Evolutionary conservation across 2,797 vertebrate species (phyloP).

Genomic region (Sardinella longiceps): DNA sequence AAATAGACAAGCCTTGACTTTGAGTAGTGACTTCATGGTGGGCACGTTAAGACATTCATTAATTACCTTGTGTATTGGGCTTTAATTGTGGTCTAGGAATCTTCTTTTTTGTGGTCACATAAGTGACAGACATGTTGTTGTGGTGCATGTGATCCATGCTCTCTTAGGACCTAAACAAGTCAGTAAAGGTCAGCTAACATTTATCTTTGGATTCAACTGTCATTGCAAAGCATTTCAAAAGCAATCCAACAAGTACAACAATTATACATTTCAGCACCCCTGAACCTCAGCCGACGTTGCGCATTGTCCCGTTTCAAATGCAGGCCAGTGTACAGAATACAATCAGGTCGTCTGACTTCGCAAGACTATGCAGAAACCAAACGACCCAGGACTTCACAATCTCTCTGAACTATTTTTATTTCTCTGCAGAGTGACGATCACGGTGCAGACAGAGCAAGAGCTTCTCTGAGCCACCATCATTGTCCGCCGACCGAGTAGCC

Average conservation of each 20-base stretch:
- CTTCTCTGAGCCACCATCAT: conserved; percentile 41
- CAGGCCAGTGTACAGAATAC: neutral
- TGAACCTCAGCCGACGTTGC: neutral
- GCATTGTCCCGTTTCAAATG: neutral
- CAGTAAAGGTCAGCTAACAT: conserved; percentile 5
- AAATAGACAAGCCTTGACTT: too few species aligned
- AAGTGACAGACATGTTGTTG: conserved; percentile 46
- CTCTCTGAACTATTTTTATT: conserved; percentile 5
- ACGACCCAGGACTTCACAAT: neutral
- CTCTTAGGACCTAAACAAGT: conserved; percentile 25
- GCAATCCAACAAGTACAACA: conserved; percentile 20
- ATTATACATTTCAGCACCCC: neutral
- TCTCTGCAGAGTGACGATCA: neutral
- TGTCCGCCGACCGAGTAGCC: conserved; percentile 23
- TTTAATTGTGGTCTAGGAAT: conserved; percentile 50
- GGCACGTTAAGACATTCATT: too few species aligned
- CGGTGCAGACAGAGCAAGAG: neutral
- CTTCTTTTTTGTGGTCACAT: conserved; percentile 52
- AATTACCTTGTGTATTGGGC: conserved; percentile 48
- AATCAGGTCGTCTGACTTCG: neutral
- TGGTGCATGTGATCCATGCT: conserved; percentile 39
- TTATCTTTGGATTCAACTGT: neutral
- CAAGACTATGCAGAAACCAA: neutral
- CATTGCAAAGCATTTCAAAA: conserved; percentile 16
- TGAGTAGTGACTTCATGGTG: too few species aligned